Percentiles rank a stretch among this genome's conserved stretches.
phyloP scores from a whole-genome alignment of 2,888 invertebrate species.

The Caenorhabditis sp. region DNA sequence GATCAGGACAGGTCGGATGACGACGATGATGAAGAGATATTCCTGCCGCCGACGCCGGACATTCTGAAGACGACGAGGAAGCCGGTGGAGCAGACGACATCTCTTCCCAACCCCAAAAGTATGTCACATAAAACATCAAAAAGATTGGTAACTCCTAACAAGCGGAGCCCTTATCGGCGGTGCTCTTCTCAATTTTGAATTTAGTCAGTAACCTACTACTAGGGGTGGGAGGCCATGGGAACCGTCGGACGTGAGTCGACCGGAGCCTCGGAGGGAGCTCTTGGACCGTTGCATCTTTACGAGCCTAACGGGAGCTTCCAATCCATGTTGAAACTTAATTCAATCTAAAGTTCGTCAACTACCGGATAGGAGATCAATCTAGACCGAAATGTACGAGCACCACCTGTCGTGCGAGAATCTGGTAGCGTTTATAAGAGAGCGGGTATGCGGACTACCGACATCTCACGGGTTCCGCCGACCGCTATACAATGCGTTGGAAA shows the following conservation, averaged over 20 bases:
- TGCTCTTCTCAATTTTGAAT: slow-evolving; percentile 11
- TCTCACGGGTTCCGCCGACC: slow-evolving; percentile 2
- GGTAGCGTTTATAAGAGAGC: neutral
- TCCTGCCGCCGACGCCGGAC: slow-evolving; percentile 72
- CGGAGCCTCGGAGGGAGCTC: slow-evolving; percentile 1
- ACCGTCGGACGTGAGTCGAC: neutral
- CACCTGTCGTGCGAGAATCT: neutral
- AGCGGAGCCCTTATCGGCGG: slow-evolving; percentile 14
- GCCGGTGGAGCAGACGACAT: slow-evolving; percentile 53
- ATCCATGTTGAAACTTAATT: neutral
- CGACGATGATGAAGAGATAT: slow-evolving; percentile 64
- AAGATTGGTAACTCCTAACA: neutral
- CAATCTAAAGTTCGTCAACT: slow-evolving; percentile 22
- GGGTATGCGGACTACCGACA: neutral
- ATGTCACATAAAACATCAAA: neutral
- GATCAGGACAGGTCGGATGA: slow-evolving; percentile 68
- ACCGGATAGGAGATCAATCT: slow-evolving; percentile 20
- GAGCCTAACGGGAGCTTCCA: slow-evolving; percentile 14
- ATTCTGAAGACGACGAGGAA: slow-evolving; percentile 66
- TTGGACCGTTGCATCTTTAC: slow-evolving; percentile 21
- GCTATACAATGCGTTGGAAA: neutral
- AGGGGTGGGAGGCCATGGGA: neutral
- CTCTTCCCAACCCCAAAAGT: slow-evolving; percentile 52
- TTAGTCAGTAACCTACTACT: neutral
- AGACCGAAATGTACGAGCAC: slow-evolving; percentile 21